Percentiles rank a stretch among this genome's conserved stretches.
phyloP scores from a whole-genome alignment of 1,140 invertebrate species.

The Macrobrachium rosenbergii region DNA sequence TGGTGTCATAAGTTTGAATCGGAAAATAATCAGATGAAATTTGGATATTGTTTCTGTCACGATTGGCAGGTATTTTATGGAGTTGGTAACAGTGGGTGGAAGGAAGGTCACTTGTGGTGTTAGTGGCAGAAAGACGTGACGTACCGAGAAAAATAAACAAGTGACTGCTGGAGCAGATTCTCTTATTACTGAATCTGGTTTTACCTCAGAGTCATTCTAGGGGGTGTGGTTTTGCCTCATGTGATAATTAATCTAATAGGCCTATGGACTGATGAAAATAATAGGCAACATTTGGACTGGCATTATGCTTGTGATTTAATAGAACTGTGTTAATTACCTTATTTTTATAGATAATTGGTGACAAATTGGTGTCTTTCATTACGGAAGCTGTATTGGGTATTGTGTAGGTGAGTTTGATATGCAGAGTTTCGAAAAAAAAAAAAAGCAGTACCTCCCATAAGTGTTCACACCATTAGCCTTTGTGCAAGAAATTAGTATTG shows the following conservation, averaged over 20 bases:
- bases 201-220: constrained; percentile 40
- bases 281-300: constrained; percentile 46
- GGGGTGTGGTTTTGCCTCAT: constrained; percentile 59
- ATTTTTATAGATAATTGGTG: constrained; percentile 63
- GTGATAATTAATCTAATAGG: constrained; percentile 54
- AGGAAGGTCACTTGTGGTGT: no score
- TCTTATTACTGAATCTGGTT: constrained; percentile 26
- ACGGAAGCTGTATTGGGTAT: constrained; percentile 39
- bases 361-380: constrained; percentile 63
- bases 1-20: no score
- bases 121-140: no score
- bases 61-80: no score
- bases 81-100: no score
- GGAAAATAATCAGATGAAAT: no score
- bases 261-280: constrained; percentile 33
- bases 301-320: constrained; percentile 59
- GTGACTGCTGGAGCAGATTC: no score
- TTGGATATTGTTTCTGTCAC: no score
- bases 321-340: constrained; percentile 58
- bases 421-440: constrained; percentile 11
- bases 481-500: constrained; percentile 38
- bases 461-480: constrained; percentile 54
- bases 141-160: no score
- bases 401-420: constrained; percentile 31
- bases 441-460: constrained; percentile 38